These are phyloP conservation scores for Sylvia borin DNA, from an alignment of 2,797 vertebrate genomes.

Conservation along the genomic window DNA sequence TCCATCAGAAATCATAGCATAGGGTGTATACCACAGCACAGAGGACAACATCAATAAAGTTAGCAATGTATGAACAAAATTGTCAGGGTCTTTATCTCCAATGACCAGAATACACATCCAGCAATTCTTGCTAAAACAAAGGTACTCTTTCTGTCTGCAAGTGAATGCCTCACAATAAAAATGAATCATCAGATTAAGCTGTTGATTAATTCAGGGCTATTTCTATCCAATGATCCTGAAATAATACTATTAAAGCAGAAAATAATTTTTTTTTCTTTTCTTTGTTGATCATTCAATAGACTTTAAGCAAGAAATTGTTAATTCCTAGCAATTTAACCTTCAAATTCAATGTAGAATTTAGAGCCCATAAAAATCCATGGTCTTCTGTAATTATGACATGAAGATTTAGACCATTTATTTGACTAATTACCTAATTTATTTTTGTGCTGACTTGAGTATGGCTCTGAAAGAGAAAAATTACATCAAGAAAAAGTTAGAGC, in stretches of 20 bases:
- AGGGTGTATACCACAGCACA: neutral
- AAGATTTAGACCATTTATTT: neutral
- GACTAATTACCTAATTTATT: neutral
- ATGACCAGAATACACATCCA: neutral
- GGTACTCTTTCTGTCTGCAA: neutral
- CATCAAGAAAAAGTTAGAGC: neutral
- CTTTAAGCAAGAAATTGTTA: neutral
- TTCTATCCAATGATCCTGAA: neutral
- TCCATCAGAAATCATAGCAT: neutral
- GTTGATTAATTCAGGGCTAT: neutral
- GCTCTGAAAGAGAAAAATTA: neutral
- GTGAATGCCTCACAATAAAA: neutral
- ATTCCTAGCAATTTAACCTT: neutral
- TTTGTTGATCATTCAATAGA: neutral
- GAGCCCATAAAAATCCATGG: neutral
- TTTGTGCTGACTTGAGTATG: neutral
- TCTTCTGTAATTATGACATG: neutral
- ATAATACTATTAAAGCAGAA: neutral
- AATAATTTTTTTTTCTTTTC: neutral
- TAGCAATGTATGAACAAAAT: neutral
- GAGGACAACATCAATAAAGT: conserved; percentile 20
- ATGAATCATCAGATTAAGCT: neutral
- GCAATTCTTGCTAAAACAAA: neutral
- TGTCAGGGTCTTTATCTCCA: neutral
- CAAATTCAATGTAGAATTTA: neutral